Evolutionary conservation across 2,888 invertebrate species (phyloP), one percentile per base, ranked within the genome.

Genomic region (Drosophila barbarae): DNA sequence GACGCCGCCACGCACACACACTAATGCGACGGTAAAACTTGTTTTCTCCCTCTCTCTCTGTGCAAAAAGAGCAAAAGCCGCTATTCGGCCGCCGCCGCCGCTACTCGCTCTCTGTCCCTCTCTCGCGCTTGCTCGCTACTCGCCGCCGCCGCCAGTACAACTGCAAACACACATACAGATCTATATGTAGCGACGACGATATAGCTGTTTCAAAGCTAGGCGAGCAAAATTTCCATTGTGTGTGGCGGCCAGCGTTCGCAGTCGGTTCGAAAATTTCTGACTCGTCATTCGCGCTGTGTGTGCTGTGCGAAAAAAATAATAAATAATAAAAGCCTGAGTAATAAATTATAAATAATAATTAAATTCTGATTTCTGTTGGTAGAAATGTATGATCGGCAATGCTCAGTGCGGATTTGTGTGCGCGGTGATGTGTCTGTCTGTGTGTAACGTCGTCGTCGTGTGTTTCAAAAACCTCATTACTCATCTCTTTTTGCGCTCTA

Each of bases 141-240:
- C 80, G 75, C 57, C 78, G 60, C 50, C 80, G 75, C 55, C 72
- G 63, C 50, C 51, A 60, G 39, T 54, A 44, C 56, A 54, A 44
- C 60, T 49, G 47, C 30, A 56, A 39, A 30, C 42, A 39, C 39
- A 35, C 61, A 35, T 21, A 51, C 47, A 50, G 58, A 66, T 56
- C 52, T 47, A 52, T 53, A 64, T 50, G 63, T 61, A 73, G 71
- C 68, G 72, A 74, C 74, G 72, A 73, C 69, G 73, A 63, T 38
- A 56, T 55, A 60, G 60, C 74, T 63, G 79, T 78, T 82, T 74
- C 80, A 84, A 84, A 85, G 85, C 85, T 84, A 85, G 79, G 74
- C 78, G 85, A 86, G 85, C 86, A 82, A 86, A 87, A 86, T 86
- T 86, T 87, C 86, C 86, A 86, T 86, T 86, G 86, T 86, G 86